These are phyloP conservation scores for Chesias legatella DNA, from an alignment of 2,888 invertebrate species.

Conservation along the genomic window DNA sequence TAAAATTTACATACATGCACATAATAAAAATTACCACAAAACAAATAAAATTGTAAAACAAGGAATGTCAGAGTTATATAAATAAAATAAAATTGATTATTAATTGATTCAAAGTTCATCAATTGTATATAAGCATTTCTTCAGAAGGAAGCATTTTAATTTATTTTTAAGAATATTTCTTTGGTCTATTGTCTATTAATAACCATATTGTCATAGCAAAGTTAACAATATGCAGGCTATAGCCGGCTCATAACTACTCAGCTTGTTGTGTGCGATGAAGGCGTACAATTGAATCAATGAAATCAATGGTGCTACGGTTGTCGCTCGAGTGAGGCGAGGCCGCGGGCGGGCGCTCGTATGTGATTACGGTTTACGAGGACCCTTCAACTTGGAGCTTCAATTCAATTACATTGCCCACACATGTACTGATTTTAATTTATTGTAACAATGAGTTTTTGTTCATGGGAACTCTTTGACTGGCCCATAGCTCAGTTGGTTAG, in stretches of 20 bases:
- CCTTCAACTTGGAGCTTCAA: slow-evolving; percentile 13
- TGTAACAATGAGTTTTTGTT: slow-evolving; percentile 4
- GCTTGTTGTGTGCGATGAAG: slow-evolving; percentile 9
- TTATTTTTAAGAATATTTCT: too few relatives aligned
- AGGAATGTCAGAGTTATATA: too few relatives aligned
- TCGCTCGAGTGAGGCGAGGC: slow-evolving; percentile 5
- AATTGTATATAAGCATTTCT: too few relatives aligned
- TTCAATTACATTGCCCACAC: background rate
- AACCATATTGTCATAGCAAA: too few relatives aligned
- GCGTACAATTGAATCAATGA: slow-evolving; percentile 11
- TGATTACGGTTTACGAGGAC: slow-evolving; percentile 6
- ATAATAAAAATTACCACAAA: too few relatives aligned
- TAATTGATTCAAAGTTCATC: too few relatives aligned
- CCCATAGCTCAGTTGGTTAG: too few relatives aligned
- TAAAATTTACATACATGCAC: too few relatives aligned
- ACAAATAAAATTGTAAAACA: too few relatives aligned
- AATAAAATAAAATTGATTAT: too few relatives aligned
- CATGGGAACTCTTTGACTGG: background rate
- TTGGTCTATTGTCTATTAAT: slow-evolving; percentile 1
- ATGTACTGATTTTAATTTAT: slow-evolving; percentile 29
- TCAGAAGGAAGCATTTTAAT: too few relatives aligned
- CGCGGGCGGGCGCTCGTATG: background rate
- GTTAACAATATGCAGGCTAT: background rate
- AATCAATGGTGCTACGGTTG: slow-evolving; percentile 19
- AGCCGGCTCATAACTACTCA: slow-evolving; percentile 1